Base-by-base conservation (phyloP, 1,140 invertebrate genomes). In the Drosophila sulfurigaster region DNA sequence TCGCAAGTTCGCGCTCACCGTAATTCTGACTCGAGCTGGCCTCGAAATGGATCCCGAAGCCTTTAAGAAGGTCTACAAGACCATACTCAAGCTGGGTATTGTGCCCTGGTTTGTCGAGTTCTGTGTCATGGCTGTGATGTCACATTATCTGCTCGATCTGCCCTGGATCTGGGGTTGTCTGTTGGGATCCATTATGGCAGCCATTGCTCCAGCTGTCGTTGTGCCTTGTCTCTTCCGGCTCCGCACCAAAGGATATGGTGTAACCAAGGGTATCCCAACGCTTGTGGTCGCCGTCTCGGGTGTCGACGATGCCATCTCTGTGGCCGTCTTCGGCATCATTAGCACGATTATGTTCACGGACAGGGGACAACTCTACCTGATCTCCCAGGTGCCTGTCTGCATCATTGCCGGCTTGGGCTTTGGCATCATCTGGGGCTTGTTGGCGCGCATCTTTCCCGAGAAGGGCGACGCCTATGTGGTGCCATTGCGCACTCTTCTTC, bases 171-270 rank as follows among this genome's bases (percentile, higher is more conserved):
- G 98, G 97, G 95, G 95, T 52, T 95, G 98, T 68, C 94, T 99
- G 48, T 94, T 98, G n/a, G 97, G 96, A 69, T 96, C 96, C 75
- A 95, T 98, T 16, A 93, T 98, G 41, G 96, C 97, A 1, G 98
- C 98, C 1, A 98, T 99, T 5, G 98, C 98, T 0, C 98, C 98
- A 0, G 98, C 98, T 8, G 98, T 99, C 2, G 96, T 99, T 1
- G 98, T 99, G 10, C 98, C 98, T 0, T 96, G 96, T 75, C 94
- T 99, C 46, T 95, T 99, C 77, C 94, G 96, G 51, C 93, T 99
- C 2, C 94, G 97, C 10, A 95, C 95, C 57, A 96, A 96, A 87
- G 97, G 97, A 5, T 97, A 98, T 82, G 98, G 98, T 1, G 95
- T 98, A 5, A 96, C 96, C 30, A 98, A 99, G 94, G 98, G 98